These are phyloP conservation scores for Oriolus oriolus DNA, from an alignment of 2,113 vertebrate genomes.

Conservation along the genomic window DNA sequence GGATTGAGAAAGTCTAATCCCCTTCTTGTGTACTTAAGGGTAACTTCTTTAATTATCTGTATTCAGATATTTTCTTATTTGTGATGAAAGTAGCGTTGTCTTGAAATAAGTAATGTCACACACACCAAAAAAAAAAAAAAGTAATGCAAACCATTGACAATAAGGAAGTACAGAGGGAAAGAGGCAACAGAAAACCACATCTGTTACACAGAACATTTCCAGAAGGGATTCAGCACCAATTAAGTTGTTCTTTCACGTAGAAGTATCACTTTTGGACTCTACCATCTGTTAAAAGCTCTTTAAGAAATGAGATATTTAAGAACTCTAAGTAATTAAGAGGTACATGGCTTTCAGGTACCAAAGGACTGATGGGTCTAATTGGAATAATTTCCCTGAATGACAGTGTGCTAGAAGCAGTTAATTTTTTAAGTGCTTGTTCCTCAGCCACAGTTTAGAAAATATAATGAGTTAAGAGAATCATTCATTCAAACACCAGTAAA, in stretches of 20 bases:
- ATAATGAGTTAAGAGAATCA: not conserved
- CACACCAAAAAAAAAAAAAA: not conserved
- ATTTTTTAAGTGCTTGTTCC: slow-evolving; percentile 12
- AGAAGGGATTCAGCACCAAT: not conserved
- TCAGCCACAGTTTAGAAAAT: not conserved
- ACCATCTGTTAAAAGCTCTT: not conserved
- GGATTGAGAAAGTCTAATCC: slow-evolving; percentile 83
- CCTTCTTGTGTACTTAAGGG: slow-evolving; percentile 88
- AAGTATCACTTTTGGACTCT: not conserved
- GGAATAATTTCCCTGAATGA: not conserved
- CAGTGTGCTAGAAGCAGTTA: not conserved
- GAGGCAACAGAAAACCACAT: not conserved
- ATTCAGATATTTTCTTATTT: not conserved
- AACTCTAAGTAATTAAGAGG: not conserved
- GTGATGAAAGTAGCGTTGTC: not conserved
- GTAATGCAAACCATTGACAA: not conserved
- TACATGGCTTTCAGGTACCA: not conserved
- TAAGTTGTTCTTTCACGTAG: not conserved
- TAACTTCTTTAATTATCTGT: slow-evolving; percentile 56
- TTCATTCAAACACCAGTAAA: not conserved
- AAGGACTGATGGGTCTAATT: not conserved
- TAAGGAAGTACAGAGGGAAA: not conserved
- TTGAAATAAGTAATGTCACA: not conserved
- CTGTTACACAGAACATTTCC: not conserved
- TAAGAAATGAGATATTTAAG: not conserved